Evolutionary conservation across 2,888 invertebrate species (phyloP), one percentile per base, ranked within the genome.

Genomic region (Sussaba pulchella): DNA sequence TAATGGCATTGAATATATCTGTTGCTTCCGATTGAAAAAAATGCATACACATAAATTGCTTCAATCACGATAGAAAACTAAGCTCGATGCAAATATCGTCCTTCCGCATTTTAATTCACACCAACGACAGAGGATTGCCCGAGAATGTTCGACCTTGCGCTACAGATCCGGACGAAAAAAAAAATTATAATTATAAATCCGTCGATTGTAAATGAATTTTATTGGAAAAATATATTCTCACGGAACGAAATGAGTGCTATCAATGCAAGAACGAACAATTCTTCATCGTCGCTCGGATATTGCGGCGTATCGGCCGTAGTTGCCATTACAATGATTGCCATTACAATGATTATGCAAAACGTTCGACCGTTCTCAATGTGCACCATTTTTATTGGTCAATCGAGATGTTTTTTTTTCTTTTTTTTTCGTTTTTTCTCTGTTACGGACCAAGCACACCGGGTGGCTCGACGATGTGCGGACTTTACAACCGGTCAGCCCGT

Each of bases 21-120:
- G n/a, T n/a, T n/a, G n/a, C n/a, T n/a, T n/a, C n/a, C n/a, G n/a
- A n/a, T n/a, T 17, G 31, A 31, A 36, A 14, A 17, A 61, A 39
- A 43, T 6, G 9, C 2, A 43, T 10, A 43, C 3, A n/a, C 12
- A 10, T 43, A 6, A 43, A 43, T 12, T 10, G n/a, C n/a, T 2
- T 8, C 43, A 10, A 43, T 12, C 3, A 43, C n/a, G 10, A 57
- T 14, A 31, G n/a, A 1, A 36, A 57, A 17, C 14, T 17, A 2
- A 14, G 17, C 8, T 9, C 14, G 63, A 24, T 26, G 43, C 63
- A 63, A 63, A 63, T 26, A 63, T 43, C n/a, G 14, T 63, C 24
- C 59, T 17, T 61, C 12, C n/a, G 9, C 24, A 24, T 45, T 63
- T 63, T 21, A 9, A 43, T 63, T 24, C 14, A 43, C n/a, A 9